These are phyloP conservation scores for Acropternis orthonyx DNA, from an alignment of 2,797 vertebrate genomes.

Conservation along the genomic window DNA sequence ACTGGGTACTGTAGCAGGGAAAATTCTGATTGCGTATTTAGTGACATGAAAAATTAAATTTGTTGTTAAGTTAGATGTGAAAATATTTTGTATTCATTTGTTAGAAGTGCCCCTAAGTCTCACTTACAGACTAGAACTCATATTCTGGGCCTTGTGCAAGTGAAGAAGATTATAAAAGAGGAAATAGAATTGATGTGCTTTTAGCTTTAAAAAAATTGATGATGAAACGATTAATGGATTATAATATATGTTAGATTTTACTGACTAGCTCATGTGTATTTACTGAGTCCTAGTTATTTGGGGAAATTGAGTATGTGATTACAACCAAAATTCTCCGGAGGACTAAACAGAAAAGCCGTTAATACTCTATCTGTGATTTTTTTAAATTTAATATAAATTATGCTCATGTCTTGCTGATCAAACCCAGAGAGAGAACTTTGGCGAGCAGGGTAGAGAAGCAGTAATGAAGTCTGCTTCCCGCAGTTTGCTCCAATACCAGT, in stretches of 20 bases:
- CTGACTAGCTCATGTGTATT: neutral
- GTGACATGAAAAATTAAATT: neutral
- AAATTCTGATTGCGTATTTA: neutral
- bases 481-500: neutral
- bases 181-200: neutral
- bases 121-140: neutral
- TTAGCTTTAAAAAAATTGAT: neutral
- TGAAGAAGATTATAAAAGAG: neutral
- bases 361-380: neutral
- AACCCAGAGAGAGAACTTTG: conserved; percentile 2
- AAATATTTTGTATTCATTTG: neutral
- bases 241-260: neutral
- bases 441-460: neutral
- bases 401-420: neutral
- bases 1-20: neutral
- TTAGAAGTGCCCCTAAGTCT: neutral
- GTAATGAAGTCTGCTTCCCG: neutral
- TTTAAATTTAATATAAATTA: conserved; percentile 15
- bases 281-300: neutral
- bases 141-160: neutral
- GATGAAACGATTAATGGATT: neutral
- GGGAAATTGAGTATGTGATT: conserved; percentile 28
- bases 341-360: neutral
- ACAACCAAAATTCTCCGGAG: conserved; percentile 3
- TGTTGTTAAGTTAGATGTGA: neutral